Evolutionary conservation across 2,113 vertebrate species (phyloP).

Genomic region (Struthidea cinerea): DNA sequence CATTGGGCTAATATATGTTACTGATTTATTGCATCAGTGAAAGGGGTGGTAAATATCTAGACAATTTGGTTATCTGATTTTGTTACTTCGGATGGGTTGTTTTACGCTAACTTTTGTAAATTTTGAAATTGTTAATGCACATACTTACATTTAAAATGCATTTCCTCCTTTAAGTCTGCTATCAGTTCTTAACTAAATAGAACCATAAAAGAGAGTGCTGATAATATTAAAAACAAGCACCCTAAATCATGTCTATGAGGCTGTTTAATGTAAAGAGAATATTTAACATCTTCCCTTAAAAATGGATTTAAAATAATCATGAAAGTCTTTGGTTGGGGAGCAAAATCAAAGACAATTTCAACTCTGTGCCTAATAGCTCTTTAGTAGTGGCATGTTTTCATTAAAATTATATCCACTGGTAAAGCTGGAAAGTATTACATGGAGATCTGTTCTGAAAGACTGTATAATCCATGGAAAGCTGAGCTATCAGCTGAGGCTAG

Average conservation of each 20-base stretch:
- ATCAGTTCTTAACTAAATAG: background rate
- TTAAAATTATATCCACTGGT: slow-evolving; percentile 60
- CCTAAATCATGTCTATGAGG: background rate
- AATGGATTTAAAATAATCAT: slow-evolving; percentile 12
- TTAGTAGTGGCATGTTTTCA: slow-evolving; percentile 63
- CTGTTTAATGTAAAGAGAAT: slow-evolving; percentile 38
- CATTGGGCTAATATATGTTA: background rate
- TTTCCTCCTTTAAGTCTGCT: background rate
- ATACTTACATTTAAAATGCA: background rate
- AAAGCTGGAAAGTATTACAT: slow-evolving; percentile 41
- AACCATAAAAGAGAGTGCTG: slow-evolving; percentile 1
- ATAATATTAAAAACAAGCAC: slow-evolving; percentile 14
- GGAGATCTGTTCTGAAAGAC: slow-evolving; percentile 47
- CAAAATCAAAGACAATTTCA: slow-evolving; percentile 66
- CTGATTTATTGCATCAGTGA: background rate
- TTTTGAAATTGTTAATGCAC: background rate
- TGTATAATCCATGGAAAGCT: slow-evolving; percentile 62
- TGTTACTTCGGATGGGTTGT: background rate
- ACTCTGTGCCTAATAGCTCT: slow-evolving; percentile 46
- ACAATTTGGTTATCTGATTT: background rate
- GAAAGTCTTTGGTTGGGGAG: slow-evolving; percentile 21
- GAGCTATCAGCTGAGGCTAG: slow-evolving; percentile 35
- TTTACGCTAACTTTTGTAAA: background rate
- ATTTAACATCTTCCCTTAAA: slow-evolving; percentile 11
- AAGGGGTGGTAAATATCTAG: background rate